Conservation (phyloP, 2,797 vertebrate genomes). For the Cottoperca gobio region DNA sequence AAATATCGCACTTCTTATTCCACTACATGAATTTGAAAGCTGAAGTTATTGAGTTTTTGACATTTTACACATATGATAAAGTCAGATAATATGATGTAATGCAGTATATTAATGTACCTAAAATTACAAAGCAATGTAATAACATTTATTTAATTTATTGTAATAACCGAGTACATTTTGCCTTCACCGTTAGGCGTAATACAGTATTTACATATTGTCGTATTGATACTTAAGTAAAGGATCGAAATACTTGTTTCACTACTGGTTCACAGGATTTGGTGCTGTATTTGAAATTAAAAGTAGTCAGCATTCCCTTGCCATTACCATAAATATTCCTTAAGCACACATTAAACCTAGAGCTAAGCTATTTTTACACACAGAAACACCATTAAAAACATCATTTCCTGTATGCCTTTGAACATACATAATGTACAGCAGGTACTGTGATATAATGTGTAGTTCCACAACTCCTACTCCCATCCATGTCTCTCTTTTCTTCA, state of each 20-base stretch:
- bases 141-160: no score
- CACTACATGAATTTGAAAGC: not conserved
- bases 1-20: not conserved
- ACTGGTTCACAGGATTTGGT: not conserved
- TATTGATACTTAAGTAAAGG: not conserved
- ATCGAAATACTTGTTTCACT: not conserved
- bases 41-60: not conserved
- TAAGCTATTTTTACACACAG: not conserved
- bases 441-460: conserved; percentile 22
- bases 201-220: not conserved
- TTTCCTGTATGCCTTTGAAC: not conserved
- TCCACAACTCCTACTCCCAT: conserved; percentile 34
- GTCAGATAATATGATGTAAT: not conserved
- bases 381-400: conserved; percentile 24
- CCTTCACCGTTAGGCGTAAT: no score
- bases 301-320: not conserved
- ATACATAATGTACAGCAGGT: not conserved
- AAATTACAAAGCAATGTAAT: not conserved
- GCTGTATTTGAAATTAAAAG: not conserved
- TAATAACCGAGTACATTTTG: not conserved
- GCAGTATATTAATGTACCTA: not conserved
- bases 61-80: not conserved
- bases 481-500: conserved; percentile 24
- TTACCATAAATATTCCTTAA: conserved; percentile 10
- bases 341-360: not conserved